Evolutionary conservation across 2,888 invertebrate genomes (phyloP).

Genomic region (Drymonia ruficornis): DNA sequence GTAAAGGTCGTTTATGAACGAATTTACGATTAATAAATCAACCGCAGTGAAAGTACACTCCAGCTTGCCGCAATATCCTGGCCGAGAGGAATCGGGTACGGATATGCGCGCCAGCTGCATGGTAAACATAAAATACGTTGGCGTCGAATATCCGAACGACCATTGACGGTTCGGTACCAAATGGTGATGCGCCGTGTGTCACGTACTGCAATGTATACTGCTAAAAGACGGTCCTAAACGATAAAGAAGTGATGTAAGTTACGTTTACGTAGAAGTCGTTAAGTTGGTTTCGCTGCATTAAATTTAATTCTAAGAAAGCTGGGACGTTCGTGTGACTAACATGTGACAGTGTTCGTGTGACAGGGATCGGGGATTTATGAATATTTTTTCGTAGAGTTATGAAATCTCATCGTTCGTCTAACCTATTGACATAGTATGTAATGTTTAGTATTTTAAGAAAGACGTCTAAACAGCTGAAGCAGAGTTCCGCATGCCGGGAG

Average conservation of each 20-base stretch:
- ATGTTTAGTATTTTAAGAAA: constrained; percentile 7
- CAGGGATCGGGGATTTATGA: constrained; percentile 11
- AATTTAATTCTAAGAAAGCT: constrained; percentile 31
- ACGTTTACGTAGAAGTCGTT: constrained; percentile 51
- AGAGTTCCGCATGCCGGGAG: constrained; percentile 73
- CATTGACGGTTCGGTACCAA: constrained; percentile 19
- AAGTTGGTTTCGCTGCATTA: constrained; percentile 36
- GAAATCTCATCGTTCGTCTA: not conserved
- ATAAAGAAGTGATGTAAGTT: constrained; percentile 30
- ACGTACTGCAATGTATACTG: not conserved
- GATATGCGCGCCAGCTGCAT: constrained; percentile 18
- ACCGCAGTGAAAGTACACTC: constrained; percentile 42
- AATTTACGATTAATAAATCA: constrained; percentile 65
- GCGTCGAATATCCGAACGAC: constrained; percentile 13
- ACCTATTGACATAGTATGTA: not conserved
- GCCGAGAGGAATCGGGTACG: constrained; percentile 27
- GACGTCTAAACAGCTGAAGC: constrained; percentile 35
- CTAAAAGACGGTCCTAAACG: constrained; percentile 4
- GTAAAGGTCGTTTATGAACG: constrained; percentile 56
- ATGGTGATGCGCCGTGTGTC: not conserved
- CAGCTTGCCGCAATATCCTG: constrained; percentile 45
- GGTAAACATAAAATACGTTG: constrained; percentile 14
- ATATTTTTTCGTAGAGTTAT: not conserved
- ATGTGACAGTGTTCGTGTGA: constrained; percentile 7
- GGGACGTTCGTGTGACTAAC: constrained; percentile 14